Percentiles rank a stretch among this genome's conserved stretches.
phyloP scores from a whole-genome alignment of 2,113 vertebrate genomes.

The Menura novaehollandiae region DNA sequence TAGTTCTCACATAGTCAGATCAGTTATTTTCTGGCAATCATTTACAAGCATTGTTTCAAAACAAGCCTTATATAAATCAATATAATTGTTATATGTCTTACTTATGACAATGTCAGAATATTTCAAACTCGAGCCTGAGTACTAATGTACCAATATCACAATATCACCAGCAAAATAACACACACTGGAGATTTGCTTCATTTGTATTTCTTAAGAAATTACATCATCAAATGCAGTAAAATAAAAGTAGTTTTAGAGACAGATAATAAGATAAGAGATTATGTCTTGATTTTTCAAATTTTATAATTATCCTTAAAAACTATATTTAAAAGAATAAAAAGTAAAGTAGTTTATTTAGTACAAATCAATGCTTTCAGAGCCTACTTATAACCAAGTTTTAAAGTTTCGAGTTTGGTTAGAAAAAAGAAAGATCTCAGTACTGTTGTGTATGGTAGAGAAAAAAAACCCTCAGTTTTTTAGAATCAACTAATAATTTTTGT shows the following conservation, averaged over 20 bases:
- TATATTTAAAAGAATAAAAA: background rate
- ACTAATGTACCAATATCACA: background rate
- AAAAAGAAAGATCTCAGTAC: background rate
- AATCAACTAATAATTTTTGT: background rate
- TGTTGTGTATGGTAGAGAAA: background rate
- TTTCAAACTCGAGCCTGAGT: background rate
- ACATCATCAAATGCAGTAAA: background rate
- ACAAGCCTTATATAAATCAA: background rate
- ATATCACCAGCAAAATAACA: background rate
- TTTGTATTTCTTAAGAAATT: background rate
- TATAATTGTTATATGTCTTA: background rate
- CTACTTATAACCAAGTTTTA: background rate
- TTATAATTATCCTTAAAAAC: background rate
- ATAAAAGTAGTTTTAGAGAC: background rate
- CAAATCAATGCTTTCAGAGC: background rate
- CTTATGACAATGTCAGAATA: background rate
- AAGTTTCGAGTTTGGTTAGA: background rate
- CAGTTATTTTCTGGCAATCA: background rate
- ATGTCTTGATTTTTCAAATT: background rate
- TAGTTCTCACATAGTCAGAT: background rate
- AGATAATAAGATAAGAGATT: background rate
- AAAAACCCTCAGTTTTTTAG: rapidly evolving
- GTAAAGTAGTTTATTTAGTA: background rate
- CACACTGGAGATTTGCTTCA: background rate
- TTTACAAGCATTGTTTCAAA: background rate